phyloP scores from a whole-genome alignment of 2,888 invertebrate genomes.

The Drosophila antonietae region DNA sequence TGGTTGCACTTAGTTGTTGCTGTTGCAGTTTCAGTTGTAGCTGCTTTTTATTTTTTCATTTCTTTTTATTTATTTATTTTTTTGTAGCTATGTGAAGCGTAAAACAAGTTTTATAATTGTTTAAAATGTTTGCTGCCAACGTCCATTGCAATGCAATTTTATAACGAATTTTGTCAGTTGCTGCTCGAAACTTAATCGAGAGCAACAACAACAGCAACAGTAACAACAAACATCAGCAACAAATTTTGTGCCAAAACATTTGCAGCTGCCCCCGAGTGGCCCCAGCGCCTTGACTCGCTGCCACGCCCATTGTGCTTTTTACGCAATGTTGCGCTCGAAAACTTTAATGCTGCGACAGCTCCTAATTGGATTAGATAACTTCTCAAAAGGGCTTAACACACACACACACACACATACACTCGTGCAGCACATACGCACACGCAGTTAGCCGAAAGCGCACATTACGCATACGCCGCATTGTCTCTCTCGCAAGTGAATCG shows the following conservation, averaged over 20 bases:
- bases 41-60: conserved; percentile 23
- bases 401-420: conserved; percentile 17
- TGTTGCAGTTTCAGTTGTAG: conserved; percentile 14
- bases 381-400: conserved; percentile 65
- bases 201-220: conserved; percentile 47
- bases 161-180: conserved; percentile 79
- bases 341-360: conserved; percentile 69
- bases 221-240: conserved; percentile 30
- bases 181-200: conserved; percentile 74
- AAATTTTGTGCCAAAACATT: conserved; percentile 57
- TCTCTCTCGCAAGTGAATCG: conserved; percentile 58
- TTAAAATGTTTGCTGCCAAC: conserved; percentile 73
- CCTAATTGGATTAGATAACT: conserved; percentile 78
- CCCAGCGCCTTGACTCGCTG: conserved; percentile 2
- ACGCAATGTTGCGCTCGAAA: conserved; percentile 63
- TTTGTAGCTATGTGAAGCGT: conserved; percentile 68
- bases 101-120: conserved; percentile 79
- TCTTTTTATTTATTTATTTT: conserved; percentile 29
- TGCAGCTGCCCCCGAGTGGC: conserved; percentile 20
- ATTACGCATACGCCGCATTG: conserved; percentile 56
- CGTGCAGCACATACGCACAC: neutral
- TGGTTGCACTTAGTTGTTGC: conserved; percentile 63
- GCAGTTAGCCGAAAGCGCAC: conserved; percentile 20
- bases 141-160: conserved; percentile 74
- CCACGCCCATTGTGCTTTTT: conserved; percentile 51